phyloP scores from a whole-genome alignment of 2,113 vertebrate genomes.

The Saccopteryx leptura region DNA sequence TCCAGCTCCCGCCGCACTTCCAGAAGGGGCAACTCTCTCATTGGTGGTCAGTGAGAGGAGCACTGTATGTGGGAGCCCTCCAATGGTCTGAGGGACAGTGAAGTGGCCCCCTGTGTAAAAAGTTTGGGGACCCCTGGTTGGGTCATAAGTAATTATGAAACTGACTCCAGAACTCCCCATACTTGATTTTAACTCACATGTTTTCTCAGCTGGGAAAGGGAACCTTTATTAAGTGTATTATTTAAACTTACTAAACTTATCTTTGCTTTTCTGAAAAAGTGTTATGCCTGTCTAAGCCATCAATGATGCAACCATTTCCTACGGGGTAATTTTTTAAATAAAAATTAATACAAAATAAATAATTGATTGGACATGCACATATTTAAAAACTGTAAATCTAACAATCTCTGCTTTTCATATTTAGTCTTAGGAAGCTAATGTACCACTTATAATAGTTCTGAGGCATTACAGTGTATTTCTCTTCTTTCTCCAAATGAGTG shows the following conservation, averaged over 20 bases:
- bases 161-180: slow-evolving; percentile 56
- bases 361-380: slow-evolving; percentile 81
- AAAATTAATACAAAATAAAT: slow-evolving; percentile 81
- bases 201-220: slow-evolving; percentile 81
- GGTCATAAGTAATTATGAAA: slow-evolving; percentile 69
- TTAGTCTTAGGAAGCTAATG: slow-evolving; percentile 61
- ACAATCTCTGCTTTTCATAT: slow-evolving; percentile 77
- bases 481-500: slow-evolving; percentile 1
- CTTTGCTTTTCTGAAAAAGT: slow-evolving; percentile 86
- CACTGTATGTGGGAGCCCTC: too few species aligned
- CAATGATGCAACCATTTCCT: slow-evolving; percentile 83
- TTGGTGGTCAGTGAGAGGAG: too few species aligned
- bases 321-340: slow-evolving; percentile 79
- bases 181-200: slow-evolving; percentile 75
- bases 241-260: slow-evolving; percentile 83
- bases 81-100: too few species aligned
- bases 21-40: too few species aligned
- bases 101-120: too few species aligned
- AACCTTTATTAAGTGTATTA: slow-evolving; percentile 87
- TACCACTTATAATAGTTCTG: slow-evolving; percentile 2
- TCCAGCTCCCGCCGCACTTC: too few species aligned
- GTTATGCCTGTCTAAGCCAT: slow-evolving; percentile 85
- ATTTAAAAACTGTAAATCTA: slow-evolving; percentile 81
- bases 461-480: background rate
- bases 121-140: too few species aligned